Conservation (phyloP, 1,140 invertebrate species). For the Agrypnia vestita region DNA sequence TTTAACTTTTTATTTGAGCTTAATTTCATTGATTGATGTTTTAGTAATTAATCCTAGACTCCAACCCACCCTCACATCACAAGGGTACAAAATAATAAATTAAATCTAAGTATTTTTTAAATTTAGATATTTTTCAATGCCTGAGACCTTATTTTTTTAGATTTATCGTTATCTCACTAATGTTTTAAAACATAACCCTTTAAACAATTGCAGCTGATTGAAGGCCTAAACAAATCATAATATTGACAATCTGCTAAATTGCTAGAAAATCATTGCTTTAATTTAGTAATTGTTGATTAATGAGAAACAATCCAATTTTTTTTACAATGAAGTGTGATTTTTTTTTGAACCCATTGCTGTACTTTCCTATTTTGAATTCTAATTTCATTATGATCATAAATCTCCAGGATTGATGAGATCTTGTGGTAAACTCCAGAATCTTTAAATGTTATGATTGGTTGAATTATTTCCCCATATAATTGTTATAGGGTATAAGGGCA, state of each 20-base stretch:
- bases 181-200: not conserved
- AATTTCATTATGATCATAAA: no score
- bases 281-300: no score
- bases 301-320: no score
- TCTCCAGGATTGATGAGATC: no score
- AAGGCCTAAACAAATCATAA: conserved; percentile 13
- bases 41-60: conserved; percentile 14
- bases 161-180: not conserved
- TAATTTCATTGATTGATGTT: conserved; percentile 21
- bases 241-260: conserved; percentile 23
- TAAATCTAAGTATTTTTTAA: not conserved
- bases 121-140: not conserved
- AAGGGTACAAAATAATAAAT: conserved; percentile 40
- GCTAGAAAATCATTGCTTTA: not conserved
- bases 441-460: no score
- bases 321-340: no score
- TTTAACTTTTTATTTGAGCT: conserved; percentile 16
- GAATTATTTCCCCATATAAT: no score
- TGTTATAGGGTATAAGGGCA: no score
- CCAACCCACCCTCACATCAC: conserved; percentile 43
- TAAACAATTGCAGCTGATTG: conserved; percentile 12
- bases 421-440: no score
- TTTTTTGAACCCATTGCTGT: no score
- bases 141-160: not conserved
- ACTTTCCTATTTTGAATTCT: no score